Conservation (phyloP, 2,888 invertebrate species). For the Aspidapion aeneum region DNA sequence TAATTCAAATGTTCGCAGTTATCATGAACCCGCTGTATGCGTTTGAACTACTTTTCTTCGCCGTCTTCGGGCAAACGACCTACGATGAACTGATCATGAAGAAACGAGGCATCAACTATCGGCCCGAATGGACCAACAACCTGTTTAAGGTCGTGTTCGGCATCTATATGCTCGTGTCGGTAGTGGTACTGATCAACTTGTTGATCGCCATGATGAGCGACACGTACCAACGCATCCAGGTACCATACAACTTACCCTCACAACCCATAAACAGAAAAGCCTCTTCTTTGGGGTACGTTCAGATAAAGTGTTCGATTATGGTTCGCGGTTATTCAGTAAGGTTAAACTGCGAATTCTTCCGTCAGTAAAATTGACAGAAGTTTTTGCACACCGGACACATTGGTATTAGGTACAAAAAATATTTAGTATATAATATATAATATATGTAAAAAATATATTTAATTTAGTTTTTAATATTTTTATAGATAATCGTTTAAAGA, state of each 20-base stretch:
- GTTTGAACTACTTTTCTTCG: slow-evolving; percentile 97
- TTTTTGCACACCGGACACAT: too few species aligned
- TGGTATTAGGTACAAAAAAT: too few species aligned
- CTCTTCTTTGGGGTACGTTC: slow-evolving; percentile 14
- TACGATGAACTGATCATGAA: slow-evolving; percentile 68
- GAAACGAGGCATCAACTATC: slow-evolving; percentile 76
- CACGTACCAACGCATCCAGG: slow-evolving; percentile 98
- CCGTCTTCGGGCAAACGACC: slow-evolving; percentile 93
- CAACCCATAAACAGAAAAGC: slow-evolving; percentile 4
- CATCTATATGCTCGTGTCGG: slow-evolving; percentile 96
- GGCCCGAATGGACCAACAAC: slow-evolving; percentile 80
- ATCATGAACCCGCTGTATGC: slow-evolving; percentile 87
- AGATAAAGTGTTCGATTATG: too few species aligned
- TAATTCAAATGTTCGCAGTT: slow-evolving; percentile 54
- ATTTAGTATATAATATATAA: too few species aligned
- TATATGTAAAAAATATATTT: too few species aligned
- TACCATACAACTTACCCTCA: slow-evolving; percentile 58
- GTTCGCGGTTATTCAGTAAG: too few species aligned
- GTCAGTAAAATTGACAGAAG: too few species aligned
- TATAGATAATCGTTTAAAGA: too few species aligned
- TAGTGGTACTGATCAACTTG: slow-evolving; percentile 97
- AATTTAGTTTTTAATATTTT: too few species aligned
- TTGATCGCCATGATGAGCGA: slow-evolving; percentile 99
- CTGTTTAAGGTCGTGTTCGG: slow-evolving; percentile 92
- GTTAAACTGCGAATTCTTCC: too few species aligned